Percentiles rank a stretch among this genome's conserved stretches.
Conservation (phyloP, 2,888 invertebrate species). For the Acleris holmiana region DNA sequence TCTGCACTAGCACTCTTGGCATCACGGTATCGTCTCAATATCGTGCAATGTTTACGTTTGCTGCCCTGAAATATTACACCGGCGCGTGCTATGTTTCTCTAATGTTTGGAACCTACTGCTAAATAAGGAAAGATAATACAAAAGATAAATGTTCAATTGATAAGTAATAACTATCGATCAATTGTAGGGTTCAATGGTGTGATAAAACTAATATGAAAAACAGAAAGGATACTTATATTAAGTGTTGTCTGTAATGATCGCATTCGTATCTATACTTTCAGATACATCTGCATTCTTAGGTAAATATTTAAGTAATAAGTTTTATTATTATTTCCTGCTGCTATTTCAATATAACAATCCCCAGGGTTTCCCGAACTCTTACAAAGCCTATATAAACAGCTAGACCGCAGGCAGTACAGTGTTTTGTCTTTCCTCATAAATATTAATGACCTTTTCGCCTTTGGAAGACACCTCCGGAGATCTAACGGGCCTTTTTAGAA, state of each 20-base stretch:
- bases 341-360: constrained; percentile 17
- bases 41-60: constrained; percentile 58
- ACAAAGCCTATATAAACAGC: constrained; percentile 32
- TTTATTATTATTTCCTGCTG: background rate
- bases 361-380: constrained; percentile 27
- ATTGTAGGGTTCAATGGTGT: background rate
- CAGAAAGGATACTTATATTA: no score
- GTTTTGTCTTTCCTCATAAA: constrained; percentile 55
- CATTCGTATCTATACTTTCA: no score
- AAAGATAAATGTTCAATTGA: constrained; percentile 6
- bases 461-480: constrained; percentile 58
- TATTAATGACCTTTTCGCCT: constrained; percentile 60
- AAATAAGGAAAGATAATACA: constrained; percentile 22
- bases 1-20: constrained; percentile 19
- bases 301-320: background rate
- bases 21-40: constrained; percentile 50
- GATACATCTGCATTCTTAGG: no score
- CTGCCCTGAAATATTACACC: constrained; percentile 58
- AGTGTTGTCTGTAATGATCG: no score
- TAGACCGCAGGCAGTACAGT: constrained; percentile 33
- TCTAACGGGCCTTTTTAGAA: constrained; percentile 59
- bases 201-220: no score
- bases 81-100: constrained; percentile 50
- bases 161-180: constrained; percentile 11
- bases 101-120: constrained; percentile 45